Evolutionary conservation across 2,888 invertebrate genomes (phyloP).

Genomic region (Strigamia crassipes): DNA sequence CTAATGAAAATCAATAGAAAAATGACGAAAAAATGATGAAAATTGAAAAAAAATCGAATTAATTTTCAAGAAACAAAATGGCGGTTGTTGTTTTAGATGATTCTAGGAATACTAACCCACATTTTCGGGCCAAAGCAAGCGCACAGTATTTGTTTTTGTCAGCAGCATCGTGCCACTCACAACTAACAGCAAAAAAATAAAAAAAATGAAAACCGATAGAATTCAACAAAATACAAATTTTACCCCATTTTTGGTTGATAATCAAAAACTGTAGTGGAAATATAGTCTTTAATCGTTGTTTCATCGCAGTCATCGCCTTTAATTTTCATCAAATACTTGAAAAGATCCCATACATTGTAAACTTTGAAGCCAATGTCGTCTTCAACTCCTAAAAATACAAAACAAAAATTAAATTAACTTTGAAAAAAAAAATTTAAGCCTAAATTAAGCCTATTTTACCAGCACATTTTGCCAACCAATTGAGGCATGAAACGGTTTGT

Average conservation of each 20-base stretch:
- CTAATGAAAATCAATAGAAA: no score
- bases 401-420: not conserved
- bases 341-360: not conserved
- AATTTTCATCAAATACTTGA: not conserved
- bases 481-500: not conserved
- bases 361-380: not conserved
- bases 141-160: not conserved
- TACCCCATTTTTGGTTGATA: not conserved
- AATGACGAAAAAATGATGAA: no score
- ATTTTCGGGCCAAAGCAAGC: not conserved
- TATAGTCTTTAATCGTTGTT: not conserved
- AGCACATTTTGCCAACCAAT: not conserved
- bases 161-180: not conserved
- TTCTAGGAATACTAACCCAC: not conserved
- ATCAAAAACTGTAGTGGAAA: not conserved
- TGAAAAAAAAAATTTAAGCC: not conserved
- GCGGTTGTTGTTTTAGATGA: not conserved
- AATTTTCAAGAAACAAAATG: no score
- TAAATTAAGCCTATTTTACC: not conserved
- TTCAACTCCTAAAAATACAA: not conserved
- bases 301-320: not conserved
- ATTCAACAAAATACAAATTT: no score
- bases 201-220: not conserved
- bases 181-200: not conserved
- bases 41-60: no score